Percentiles rank a stretch among this genome's conserved stretches.
These are phyloP conservation scores for Ochlodes sylvanus DNA, from an alignment of 2,888 invertebrate genomes.

Conservation along the genomic window DNA sequence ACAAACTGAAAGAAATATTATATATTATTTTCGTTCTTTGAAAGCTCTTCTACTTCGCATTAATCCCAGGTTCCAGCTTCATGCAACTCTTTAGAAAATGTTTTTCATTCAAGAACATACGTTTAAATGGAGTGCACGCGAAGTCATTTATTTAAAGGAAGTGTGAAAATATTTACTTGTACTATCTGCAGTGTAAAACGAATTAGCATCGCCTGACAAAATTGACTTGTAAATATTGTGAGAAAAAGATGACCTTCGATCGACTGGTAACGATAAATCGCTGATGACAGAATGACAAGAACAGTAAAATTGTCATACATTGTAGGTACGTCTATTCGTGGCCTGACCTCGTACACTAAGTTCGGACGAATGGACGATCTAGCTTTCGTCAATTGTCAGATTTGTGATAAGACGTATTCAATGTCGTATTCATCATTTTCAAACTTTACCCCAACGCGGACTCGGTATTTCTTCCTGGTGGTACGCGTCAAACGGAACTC, in stretches of 20 bases:
- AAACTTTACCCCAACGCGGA: conserved; percentile 7
- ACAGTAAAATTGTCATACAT: conserved; percentile 1
- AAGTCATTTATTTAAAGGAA: conserved; percentile 4
- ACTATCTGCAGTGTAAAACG: neutral
- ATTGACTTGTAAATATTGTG: too few relatives aligned
- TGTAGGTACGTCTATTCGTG: conserved; percentile 52
- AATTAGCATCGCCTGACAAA: neutral
- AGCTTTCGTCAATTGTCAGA: conserved; percentile 56
- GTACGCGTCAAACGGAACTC: conserved; percentile 1
- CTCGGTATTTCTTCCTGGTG: conserved; percentile 9
- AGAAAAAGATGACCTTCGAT: neutral
- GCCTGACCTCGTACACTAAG: conserved; percentile 51
- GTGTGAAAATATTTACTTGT: conserved; percentile 6
- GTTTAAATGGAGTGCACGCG: conserved; percentile 8
- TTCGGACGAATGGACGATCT: conserved; percentile 44
- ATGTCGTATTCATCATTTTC: conserved; percentile 49
- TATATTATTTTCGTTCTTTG: neutral
- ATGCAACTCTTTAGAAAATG: neutral
- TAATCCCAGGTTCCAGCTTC: conserved; percentile 8
- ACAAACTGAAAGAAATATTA: too few relatives aligned
- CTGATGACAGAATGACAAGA: conserved; percentile 15
- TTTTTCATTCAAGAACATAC: neutral
- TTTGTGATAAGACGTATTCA: conserved; percentile 47
- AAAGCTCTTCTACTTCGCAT: neutral
- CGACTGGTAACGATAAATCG: conserved; percentile 9